Base-by-base conservation (phyloP, 1,140 invertebrate species). In the Eciton burchellii region DNA sequence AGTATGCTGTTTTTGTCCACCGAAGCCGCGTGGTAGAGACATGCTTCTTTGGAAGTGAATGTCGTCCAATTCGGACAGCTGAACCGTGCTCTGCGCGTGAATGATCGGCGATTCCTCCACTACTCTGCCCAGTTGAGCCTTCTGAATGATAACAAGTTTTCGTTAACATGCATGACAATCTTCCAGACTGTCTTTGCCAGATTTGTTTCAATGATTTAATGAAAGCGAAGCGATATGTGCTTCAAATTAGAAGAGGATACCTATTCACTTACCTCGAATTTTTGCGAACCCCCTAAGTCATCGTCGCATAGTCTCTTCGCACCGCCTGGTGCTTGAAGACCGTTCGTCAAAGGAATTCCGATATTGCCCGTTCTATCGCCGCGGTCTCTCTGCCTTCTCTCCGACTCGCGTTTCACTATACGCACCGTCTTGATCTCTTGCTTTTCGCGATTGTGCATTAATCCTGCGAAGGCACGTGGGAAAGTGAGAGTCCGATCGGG, bases 391-490 rank as follows among this genome's bases (percentile, higher is more conserved):
- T 97, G 97, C 0, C 97, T 94, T 60, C 97, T 95, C 92, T 98
- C 98, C 26, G 97, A 97, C 91, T 98, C 98, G 29, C 98, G 94
- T 94, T 99, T 99, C 0, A 99, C 98, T 89, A 98, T 98, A 72
- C 98, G 95, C 26, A 99, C 98, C 0, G 98, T 99, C 94, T 98
- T 98, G 29, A 98, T 97, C 93, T 98, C 97, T 91, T 96, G 97
- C 84, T 97, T 97, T 89, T 98, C 97, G 52, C 97, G 96, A 92
- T 96, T 96, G 0, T 97, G 96, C 45, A 97, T 94, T 82, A 97
- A 95, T 77, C 96, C 97, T 97, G 41, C 35, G 12, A 77, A 59
- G 3, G 41, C 26, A 65, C 57, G 19, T 26, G 0, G 60, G 21
- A 24, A n/a, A 62, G 76, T 65, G 12, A 79, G 43, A 79, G 12